These are phyloP conservation scores for Spilarctia lutea DNA, from an alignment of 2,888 invertebrate species.

Conservation along the genomic window DNA sequence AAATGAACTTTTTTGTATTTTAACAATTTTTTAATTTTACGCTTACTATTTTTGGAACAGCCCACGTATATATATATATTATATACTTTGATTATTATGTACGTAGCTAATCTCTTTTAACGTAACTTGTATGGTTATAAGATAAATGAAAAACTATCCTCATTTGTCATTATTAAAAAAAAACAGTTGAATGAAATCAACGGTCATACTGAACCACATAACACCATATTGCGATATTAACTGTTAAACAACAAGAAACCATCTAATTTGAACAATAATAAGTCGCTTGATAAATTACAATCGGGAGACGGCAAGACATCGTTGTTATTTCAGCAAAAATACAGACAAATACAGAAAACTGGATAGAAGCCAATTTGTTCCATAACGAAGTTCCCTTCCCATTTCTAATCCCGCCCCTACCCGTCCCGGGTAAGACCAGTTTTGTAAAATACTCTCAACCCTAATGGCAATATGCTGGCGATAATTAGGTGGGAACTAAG, in stretches of 20 bases:
- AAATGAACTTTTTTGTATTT: no score
- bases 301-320: slow-evolving; percentile 49
- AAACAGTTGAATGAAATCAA: background rate
- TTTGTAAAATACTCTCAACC: slow-evolving; percentile 47
- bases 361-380: slow-evolving; percentile 69
- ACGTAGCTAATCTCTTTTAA: no score
- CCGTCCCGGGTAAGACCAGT: slow-evolving; percentile 10
- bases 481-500: slow-evolving; percentile 53
- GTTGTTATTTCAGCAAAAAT: slow-evolving; percentile 63
- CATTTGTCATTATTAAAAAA: background rate
- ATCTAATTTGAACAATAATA: slow-evolving; percentile 56
- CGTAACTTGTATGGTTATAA: no score
- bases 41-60: no score
- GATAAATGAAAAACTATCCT: background rate
- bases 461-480: slow-evolving; percentile 52
- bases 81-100: no score
- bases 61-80: no score
- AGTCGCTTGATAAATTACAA: slow-evolving; percentile 57
- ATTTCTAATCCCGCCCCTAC: slow-evolving; percentile 17
- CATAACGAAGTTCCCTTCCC: slow-evolving; percentile 55
- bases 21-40: no score
- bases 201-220: background rate
- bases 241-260: slow-evolving; percentile 13
- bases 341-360: slow-evolving; percentile 46
- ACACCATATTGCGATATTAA: background rate